Percentiles rank a stretch among this genome's conserved stretches.
Evolutionary conservation across 2,113 vertebrate species (phyloP).

Genomic region (Tyrannus savana): DNA sequence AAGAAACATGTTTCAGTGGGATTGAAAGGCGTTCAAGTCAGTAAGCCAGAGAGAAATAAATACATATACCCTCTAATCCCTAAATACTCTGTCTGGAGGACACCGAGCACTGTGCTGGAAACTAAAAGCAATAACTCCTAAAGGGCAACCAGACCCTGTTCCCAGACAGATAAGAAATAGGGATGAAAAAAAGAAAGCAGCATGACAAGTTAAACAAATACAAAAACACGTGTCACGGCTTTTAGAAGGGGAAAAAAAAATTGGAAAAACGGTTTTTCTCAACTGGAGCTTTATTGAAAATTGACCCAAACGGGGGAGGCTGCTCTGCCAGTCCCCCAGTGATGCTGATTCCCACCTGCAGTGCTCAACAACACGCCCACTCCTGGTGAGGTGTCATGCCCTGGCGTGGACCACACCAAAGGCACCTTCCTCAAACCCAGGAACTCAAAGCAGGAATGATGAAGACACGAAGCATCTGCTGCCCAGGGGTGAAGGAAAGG

Average conservation of each 20-base stretch:
- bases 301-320: background rate
- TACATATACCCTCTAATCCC: background rate
- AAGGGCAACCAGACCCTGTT: background rate
- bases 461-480: accelerated
- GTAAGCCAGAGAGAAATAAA: slow-evolving; percentile 37
- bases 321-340: background rate
- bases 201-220: background rate
- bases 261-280: background rate
- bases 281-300: background rate
- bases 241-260: background rate
- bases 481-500: accelerated
- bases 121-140: background rate
- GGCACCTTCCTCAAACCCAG: background rate
- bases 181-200: background rate
- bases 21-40: slow-evolving; percentile 26
- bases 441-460: background rate
- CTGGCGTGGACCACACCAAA: background rate
- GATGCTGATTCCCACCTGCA: background rate
- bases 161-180: background rate
- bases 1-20: background rate
- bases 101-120: background rate
- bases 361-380: background rate
- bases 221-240: accelerated
- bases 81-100: slow-evolving; percentile 10
- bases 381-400: background rate